phyloP scores from a whole-genome alignment of 1,140 invertebrate species.

The Conus betulinus region DNA sequence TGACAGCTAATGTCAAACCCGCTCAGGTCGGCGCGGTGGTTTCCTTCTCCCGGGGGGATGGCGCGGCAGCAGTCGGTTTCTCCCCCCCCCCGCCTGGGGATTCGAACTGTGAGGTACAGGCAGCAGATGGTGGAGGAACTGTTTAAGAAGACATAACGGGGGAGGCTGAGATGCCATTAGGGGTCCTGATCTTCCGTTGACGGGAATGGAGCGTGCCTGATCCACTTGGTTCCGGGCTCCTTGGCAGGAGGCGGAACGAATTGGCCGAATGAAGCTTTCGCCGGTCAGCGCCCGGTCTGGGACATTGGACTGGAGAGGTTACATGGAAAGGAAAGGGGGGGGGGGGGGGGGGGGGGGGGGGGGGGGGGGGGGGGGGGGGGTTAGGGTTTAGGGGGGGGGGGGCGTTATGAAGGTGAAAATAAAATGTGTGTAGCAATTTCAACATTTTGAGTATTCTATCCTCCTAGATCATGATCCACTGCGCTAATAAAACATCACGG shows the following conservation, averaged over 20 bases:
- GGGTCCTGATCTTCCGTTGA: not conserved
- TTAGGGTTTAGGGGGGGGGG: too few relatives aligned
- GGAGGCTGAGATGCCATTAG: not conserved
- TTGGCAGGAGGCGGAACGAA: not conserved
- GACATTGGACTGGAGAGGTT: too few relatives aligned
- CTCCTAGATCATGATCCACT: too few relatives aligned
- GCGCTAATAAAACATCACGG: too few relatives aligned
- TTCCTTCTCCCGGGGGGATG: not conserved
- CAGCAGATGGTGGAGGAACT: not conserved
- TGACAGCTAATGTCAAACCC: not conserved
- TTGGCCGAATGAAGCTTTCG: not conserved
- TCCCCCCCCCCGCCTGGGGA: not conserved
- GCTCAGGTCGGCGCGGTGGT: not conserved
- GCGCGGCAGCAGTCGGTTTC: not conserved
- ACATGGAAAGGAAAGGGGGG: too few relatives aligned
- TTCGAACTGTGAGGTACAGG: not conserved
- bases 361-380: too few relatives aligned
- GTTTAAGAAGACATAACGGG: conserved; percentile 18
- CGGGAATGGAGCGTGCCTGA: not conserved
- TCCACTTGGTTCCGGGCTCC: not conserved
- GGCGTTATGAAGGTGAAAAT: too few relatives aligned
- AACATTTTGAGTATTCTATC: too few relatives aligned
- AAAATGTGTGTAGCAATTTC: too few relatives aligned
- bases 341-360: too few relatives aligned
- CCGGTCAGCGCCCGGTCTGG: too few relatives aligned